Percentiles rank a stretch among this genome's conserved stretches.
Evolutionary conservation across 2,113 vertebrate species (phyloP).

Genomic region (Puffinus mauretanicus): DNA sequence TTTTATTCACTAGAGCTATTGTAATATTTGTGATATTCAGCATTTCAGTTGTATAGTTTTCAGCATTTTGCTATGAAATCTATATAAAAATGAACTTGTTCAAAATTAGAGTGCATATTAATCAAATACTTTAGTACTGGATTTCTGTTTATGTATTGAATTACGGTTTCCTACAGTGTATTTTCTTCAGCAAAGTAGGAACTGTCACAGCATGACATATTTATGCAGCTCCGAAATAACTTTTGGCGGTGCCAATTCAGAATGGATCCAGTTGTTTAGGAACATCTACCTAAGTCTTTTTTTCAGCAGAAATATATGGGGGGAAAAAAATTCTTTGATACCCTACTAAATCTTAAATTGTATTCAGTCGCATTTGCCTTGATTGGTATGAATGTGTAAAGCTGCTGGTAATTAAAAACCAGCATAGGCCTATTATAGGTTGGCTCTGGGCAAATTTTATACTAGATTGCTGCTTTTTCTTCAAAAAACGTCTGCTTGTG

Average conservation of each 20-base stretch:
- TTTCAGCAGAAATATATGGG: not conserved
- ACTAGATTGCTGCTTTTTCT: not conserved
- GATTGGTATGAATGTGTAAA: not conserved
- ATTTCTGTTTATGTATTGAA: not conserved
- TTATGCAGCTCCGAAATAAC: not conserved
- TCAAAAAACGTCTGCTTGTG: not conserved
- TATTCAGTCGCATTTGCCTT: not conserved
- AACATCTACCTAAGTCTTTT: not conserved
- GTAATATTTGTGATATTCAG: not conserved
- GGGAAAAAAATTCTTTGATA: not conserved
- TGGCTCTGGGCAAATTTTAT: not conserved
- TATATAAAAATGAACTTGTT: not conserved
- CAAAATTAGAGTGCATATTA: constrained; percentile 18
- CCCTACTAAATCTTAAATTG: not conserved
- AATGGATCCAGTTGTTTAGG: not conserved
- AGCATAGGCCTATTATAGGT: not conserved
- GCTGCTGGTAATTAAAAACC: not conserved
- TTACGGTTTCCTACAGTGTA: not conserved
- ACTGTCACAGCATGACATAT: not conserved
- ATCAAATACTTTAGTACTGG: not conserved
- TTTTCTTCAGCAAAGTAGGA: not conserved
- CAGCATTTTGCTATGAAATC: not conserved
- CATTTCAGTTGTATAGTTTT: not conserved
- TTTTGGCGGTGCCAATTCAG: not conserved
- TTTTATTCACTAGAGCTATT: not conserved